Conservation (phyloP, 2,888 invertebrate species). For the Hedya salicella region DNA sequence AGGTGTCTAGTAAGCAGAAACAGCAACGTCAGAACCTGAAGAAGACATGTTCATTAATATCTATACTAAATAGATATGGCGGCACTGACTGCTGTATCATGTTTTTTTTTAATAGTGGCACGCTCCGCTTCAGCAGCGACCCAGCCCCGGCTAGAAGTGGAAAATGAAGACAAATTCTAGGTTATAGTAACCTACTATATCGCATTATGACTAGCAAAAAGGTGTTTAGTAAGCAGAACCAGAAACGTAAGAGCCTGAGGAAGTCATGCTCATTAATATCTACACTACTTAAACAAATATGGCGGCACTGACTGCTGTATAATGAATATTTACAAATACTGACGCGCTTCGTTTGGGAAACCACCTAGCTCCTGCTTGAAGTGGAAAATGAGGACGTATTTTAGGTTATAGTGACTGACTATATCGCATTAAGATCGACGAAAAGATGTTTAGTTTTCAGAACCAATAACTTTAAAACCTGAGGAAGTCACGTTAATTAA, state of each 20-base stretch:
- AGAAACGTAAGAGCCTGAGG: no score
- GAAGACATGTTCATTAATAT: neutral
- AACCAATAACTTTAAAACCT: no score
- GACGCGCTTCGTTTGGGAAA: neutral
- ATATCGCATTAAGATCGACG: no score
- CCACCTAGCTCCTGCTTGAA: constrained; percentile 5
- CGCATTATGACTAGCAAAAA: no score
- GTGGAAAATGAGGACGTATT: neutral
- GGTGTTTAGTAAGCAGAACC: no score
- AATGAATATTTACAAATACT: constrained; percentile 27
- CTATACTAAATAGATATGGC: neutral
- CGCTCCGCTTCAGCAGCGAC: constrained; percentile 6
- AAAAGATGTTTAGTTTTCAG: no score
- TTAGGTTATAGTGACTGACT: no score
- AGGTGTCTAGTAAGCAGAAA: no score
- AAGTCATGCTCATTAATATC: neutral
- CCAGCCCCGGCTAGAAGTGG: constrained; percentile 4
- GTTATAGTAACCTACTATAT: no score
- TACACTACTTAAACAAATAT: neutral
- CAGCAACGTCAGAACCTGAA: no score
- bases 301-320: neutral
- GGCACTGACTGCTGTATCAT: constrained; percentile 5
- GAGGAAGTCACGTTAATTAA: neutral
- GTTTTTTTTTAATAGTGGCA: constrained; percentile 17
- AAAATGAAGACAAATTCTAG: neutral